Evolutionary conservation across 1,140 invertebrate species (phyloP), one percentile per base, ranked within the genome.

Genomic region (Aphaenogaster ashmeadi): DNA sequence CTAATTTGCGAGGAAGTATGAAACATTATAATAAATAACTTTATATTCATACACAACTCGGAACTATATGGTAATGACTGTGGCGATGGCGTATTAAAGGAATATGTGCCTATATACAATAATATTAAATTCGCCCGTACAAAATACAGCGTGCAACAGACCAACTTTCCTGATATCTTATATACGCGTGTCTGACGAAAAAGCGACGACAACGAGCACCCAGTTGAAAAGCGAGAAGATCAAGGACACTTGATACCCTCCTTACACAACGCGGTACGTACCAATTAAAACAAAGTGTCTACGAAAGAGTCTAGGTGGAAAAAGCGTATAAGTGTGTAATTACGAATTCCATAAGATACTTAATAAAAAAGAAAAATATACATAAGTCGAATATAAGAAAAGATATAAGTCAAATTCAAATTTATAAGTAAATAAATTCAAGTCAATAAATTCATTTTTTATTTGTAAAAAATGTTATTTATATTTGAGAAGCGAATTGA

Each of bases 21-120:
- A 90, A 86, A 90, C 54, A 91, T 86, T 81, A 75, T 92, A 93
- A 93, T 93, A 93, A 93, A 93, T 93, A 93, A 92, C 81, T 81
- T 75, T 41, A 56, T 74, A 71, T 27, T 44, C 77, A 41, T 50
- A 56, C 50, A 18, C 27, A 67, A 69, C 50, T 75, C 54, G 74
- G 74, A 56, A 79, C 75, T 69, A 86, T 86, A 71, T 13, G 69
- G 66, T 67, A 86, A 79, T 86, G 89, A 88, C 88, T 87, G 87
- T 67, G 88, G 85, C 66, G 72, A 88, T 92, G 86, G 86, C 87
- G 56, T 88, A 77, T 44, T 89, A 89, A 77, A 62, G 87, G 74
- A 85, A 86, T 89, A 87, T 83, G 81, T 66, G 50, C 71, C 79
- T 92, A 90, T 92, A 71, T 91, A 92, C 89, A 91, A 64, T 89